Percentiles rank a stretch among this genome's conserved stretches.
These are phyloP conservation scores for Capitulum mitella DNA, from an alignment of 2,888 invertebrate genomes.

Conservation along the genomic window DNA sequence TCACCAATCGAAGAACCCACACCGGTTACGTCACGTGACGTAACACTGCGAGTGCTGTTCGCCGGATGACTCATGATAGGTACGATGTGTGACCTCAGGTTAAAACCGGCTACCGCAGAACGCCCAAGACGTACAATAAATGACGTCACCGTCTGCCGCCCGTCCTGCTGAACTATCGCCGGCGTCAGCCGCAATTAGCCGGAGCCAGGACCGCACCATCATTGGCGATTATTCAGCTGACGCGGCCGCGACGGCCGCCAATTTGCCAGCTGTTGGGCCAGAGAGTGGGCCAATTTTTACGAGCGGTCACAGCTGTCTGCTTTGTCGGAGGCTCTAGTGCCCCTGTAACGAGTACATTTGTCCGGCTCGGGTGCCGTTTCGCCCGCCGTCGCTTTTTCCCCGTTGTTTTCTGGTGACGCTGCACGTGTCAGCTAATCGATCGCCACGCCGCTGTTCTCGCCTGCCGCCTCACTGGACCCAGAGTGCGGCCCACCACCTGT, in stretches of 20 bases:
- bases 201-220: background rate
- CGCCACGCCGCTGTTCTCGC: too few relatives aligned
- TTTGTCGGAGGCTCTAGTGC: background rate
- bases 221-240: background rate
- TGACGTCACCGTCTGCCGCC: constrained; percentile 3
- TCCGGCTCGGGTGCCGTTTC: background rate
- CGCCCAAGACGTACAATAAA: too few relatives aligned
- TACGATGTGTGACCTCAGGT: too few relatives aligned
- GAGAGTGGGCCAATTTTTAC: background rate
- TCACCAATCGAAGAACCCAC: too few relatives aligned
- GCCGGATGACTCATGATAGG: too few relatives aligned
- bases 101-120: too few relatives aligned
- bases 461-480: too few relatives aligned
- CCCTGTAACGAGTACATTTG: background rate
- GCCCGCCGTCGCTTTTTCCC: background rate
- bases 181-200: background rate
- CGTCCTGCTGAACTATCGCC: background rate
- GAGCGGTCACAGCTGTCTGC: background rate
- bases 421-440: too few relatives aligned
- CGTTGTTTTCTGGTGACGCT: background rate
- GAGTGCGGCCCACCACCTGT: too few relatives aligned
- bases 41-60: too few relatives aligned
- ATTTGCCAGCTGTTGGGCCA: background rate
- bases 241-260: background rate
- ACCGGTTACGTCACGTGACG: too few relatives aligned